These are phyloP conservation scores for Calcarius lapponicus DNA, from an alignment of 2,797 vertebrate species.

Conservation along the genomic window DNA sequence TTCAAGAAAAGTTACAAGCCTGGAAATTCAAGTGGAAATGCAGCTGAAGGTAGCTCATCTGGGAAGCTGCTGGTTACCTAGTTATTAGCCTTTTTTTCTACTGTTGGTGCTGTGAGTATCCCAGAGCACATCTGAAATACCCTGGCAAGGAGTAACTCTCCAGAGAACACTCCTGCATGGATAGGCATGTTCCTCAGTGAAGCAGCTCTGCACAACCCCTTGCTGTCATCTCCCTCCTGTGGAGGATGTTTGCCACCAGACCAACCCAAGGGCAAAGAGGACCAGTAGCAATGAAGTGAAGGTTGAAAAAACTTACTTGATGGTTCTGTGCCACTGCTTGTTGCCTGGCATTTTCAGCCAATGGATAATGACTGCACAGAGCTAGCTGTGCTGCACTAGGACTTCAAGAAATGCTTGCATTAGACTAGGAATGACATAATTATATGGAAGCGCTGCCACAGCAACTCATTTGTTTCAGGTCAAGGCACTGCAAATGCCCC, in stretches of 20 bases:
- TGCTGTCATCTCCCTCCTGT: background rate
- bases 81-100: background rate
- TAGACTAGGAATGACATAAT: conserved; percentile 36
- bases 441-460: background rate
- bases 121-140: background rate
- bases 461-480: conserved; percentile 43
- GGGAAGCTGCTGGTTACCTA: background rate
- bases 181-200: background rate
- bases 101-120: background rate
- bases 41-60: background rate
- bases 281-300: background rate
- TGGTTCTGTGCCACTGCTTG: background rate
- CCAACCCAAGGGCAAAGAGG: background rate
- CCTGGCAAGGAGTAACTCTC: background rate
- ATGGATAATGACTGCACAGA: background rate
- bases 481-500: background rate
- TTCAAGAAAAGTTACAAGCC: background rate
- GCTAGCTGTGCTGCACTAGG: background rate
- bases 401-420: background rate
- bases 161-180: background rate
- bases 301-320: background rate
- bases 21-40: background rate
- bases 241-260: background rate
- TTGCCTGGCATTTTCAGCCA: conserved; percentile 23
- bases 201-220: background rate